Evolutionary conservation across 64 coral and sea anemone genomes (phyloP).

Genomic region (Platygyra sinensis): DNA sequence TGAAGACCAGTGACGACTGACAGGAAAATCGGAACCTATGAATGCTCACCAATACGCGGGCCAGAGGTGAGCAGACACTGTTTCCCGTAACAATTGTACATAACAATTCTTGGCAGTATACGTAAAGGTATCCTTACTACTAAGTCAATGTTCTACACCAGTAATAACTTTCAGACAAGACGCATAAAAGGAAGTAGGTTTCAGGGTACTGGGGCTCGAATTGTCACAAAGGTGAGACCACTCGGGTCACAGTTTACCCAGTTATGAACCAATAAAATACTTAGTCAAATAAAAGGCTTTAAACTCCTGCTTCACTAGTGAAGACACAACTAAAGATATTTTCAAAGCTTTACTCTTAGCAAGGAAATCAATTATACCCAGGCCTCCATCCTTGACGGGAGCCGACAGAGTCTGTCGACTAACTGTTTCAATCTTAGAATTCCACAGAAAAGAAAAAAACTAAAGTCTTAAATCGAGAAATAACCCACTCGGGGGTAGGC

Average conservation of each 20-base stretch:
- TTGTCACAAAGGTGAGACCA: neutral
- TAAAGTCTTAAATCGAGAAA: neutral
- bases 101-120: neutral
- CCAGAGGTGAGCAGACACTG: neutral
- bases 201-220: neutral
- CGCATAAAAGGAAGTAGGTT: neutral
- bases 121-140: no score
- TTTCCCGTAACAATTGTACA: neutral
- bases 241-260: neutral
- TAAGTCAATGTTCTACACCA: neutral
- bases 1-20: neutral
- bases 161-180: neutral
- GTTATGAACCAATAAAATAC: neutral
- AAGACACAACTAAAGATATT: neutral
- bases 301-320: neutral
- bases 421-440: constrained; percentile 10
- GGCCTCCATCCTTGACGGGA: neutral
- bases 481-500: neutral
- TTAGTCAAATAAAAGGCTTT: neutral
- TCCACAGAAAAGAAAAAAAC: constrained; percentile 5
- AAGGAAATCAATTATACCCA: neutral
- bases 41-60: neutral
- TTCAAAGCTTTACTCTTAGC: neutral
- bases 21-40: neutral
- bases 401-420: neutral